Base-by-base conservation (phyloP, 30 jellyfish, hydroid and myxozoan species). In the Hydra vulgaris region DNA sequence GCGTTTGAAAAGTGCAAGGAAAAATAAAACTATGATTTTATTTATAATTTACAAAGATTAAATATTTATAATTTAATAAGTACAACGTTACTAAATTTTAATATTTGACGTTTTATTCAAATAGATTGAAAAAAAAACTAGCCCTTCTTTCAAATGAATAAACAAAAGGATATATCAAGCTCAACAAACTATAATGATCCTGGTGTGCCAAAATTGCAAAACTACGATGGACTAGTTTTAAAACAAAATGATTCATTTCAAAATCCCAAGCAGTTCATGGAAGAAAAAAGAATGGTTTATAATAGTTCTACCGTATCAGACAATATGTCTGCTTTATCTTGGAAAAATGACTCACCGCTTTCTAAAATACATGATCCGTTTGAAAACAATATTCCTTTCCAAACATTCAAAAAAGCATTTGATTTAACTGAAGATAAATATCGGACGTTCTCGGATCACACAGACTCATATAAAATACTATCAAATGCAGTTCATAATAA, bases 401-500 rank as follows among this genome's bases (percentile, higher is more conserved):
- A 66, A 23, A 26, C 7, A 17, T 15, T 25, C 15, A 26, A 25
- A 53, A 70, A 53, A 15, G 56, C 23, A 1, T 75, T 75, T 75
- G 83, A 18, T 7, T 22, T 75, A n/a, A 25, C 83, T 0, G 24
- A 23, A 25, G 83, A 75, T 18, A 72, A 66, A n/a, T 17, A 26
- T 24, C 83, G 71, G 26, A 70, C 8, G 17, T 25, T 12, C 21
- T 8, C 26, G 1, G 70, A 53, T 17, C 72, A 26, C 21, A 75
- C 12, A 18, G 26, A 75, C 5, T 67, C 53, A 21, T 75, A n/a
- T 23, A 95, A 95, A 8, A 77, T 89, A 40, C 76, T 89, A 1
- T 95, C 97, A 16, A 95, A 89, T 54, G 82, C 84, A 92, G 88
- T 84, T 69, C 97, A 95, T 72, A 86, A 95, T 12, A 95, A 89